Conservation (phyloP, 2,113 vertebrate species). For the Sylvilagus bachmani region DNA sequence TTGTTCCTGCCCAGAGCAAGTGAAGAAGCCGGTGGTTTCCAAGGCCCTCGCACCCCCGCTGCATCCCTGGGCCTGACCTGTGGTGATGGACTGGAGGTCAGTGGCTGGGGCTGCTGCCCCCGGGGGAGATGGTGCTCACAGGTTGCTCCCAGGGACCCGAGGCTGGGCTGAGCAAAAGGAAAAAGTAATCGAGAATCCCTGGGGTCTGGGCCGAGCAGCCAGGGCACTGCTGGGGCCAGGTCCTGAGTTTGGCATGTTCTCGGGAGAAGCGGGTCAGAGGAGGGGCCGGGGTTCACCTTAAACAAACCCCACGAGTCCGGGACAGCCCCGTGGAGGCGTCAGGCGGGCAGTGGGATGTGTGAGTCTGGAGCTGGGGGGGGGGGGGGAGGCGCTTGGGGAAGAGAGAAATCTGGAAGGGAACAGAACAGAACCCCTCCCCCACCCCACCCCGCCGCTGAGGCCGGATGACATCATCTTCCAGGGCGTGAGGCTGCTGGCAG, state of each 20-base stretch:
- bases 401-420: background rate
- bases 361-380: background rate
- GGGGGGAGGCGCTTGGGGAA: no score
- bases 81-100: background rate
- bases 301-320: background rate
- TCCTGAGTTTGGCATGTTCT: no score
- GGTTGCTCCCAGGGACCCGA: no score
- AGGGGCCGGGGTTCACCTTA: fast-evolving
- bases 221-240: fast-evolving
- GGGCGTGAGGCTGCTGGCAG: no score
- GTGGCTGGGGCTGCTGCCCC: fast-evolving
- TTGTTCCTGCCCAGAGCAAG: no score
- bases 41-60: no score
- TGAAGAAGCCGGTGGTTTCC: background rate
- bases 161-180: background rate
- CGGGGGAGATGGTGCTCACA: fast-evolving
- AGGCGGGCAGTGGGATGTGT: fast-evolving
- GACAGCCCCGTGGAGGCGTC: fast-evolving
- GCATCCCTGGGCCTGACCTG: fast-evolving
- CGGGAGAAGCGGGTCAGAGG: background rate
- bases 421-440: no score
- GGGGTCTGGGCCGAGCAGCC: background rate
- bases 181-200: background rate
- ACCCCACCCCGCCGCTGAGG: background rate
- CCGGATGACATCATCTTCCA: background rate